A percentile compares a stretch with the other conserved stretches of the same genome.
phyloP scores from a whole-genome alignment of 2,888 invertebrate species.

The Xestia sexstrigata region DNA sequence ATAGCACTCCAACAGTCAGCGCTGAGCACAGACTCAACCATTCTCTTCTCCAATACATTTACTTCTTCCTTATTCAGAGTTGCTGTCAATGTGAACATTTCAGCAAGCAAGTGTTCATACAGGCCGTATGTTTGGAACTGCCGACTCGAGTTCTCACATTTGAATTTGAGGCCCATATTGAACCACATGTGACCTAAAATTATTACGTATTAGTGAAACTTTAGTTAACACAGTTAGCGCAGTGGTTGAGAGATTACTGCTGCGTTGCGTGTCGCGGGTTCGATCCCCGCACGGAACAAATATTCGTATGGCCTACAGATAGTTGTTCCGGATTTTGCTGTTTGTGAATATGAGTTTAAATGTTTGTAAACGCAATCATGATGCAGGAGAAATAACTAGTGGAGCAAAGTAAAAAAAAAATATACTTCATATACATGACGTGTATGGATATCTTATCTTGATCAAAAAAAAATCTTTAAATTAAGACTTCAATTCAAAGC shows the following conservation, averaged over 20 bases:
- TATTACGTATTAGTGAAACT: not conserved
- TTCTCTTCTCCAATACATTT: constrained; percentile 71
- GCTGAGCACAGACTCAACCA: constrained; percentile 77
- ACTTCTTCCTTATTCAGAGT: constrained; percentile 75
- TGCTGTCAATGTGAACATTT: constrained; percentile 71
- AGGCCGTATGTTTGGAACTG: constrained; percentile 67
- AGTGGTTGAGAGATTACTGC: too few relatives aligned
- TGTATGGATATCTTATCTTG: too few relatives aligned
- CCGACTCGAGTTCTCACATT: constrained; percentile 49
- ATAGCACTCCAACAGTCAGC: constrained; percentile 76
- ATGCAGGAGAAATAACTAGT: too few relatives aligned
- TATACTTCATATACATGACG: not conserved
- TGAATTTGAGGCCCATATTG: constrained; percentile 73
- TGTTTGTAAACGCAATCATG: too few relatives aligned
- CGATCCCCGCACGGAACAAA: too few relatives aligned
- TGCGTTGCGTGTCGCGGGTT: too few relatives aligned
- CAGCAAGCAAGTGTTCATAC: constrained; percentile 77
- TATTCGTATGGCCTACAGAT: too few relatives aligned
- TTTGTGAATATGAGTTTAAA: too few relatives aligned
- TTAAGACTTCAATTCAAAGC: not conserved
- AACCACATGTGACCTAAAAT: constrained; percentile 81
- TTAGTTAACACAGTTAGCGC: too few relatives aligned
- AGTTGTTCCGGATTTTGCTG: too few relatives aligned
- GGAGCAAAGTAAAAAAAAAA: too few relatives aligned
- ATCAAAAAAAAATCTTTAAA: not conserved